phyloP scores from a whole-genome alignment of 2,888 invertebrate genomes.

The Cyclophora albipunctata region DNA sequence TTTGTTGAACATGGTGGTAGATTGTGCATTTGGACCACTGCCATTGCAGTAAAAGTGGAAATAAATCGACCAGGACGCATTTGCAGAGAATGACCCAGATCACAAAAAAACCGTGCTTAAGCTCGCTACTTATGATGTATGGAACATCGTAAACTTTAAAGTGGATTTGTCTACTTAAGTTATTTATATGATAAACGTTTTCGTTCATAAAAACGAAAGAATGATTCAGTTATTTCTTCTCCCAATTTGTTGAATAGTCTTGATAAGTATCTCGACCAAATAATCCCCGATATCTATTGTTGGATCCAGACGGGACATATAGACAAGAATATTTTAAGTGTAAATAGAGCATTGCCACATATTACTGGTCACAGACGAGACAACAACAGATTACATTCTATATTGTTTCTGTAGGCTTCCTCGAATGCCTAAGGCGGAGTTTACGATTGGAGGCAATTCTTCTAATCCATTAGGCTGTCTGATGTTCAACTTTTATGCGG shows the following conservation, averaged over 20 bases:
- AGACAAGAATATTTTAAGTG: constrained; percentile 28
- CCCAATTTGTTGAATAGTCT: too few relatives aligned
- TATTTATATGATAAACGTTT: too few relatives aligned
- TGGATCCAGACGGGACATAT: too few relatives aligned
- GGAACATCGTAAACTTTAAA: not conserved
- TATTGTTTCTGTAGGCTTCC: constrained; percentile 51
- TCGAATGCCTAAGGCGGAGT: constrained; percentile 49
- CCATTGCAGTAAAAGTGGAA: constrained; percentile 72
- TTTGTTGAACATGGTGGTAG: constrained; percentile 55
- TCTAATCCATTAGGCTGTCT: constrained; percentile 72
- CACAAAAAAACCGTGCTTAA: constrained; percentile 40
- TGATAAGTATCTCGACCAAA: too few relatives aligned
- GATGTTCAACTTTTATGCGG: constrained; percentile 70
- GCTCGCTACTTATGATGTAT: constrained; percentile 10
- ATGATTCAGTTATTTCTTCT: too few relatives aligned
- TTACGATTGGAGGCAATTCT: constrained; percentile 67
- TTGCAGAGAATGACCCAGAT: constrained; percentile 59
- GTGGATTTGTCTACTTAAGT: too few relatives aligned
- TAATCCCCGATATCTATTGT: too few relatives aligned
- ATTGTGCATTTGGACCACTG: constrained; percentile 66
- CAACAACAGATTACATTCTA: constrained; percentile 46
- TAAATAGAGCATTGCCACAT: constrained; percentile 32
- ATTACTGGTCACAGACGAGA: constrained; percentile 36
- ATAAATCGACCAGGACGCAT: constrained; percentile 64
- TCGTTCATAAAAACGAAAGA: too few relatives aligned